Evolutionary conservation across 2,888 invertebrate species (phyloP).

Genomic region (Metopia argyrocephala): DNA sequence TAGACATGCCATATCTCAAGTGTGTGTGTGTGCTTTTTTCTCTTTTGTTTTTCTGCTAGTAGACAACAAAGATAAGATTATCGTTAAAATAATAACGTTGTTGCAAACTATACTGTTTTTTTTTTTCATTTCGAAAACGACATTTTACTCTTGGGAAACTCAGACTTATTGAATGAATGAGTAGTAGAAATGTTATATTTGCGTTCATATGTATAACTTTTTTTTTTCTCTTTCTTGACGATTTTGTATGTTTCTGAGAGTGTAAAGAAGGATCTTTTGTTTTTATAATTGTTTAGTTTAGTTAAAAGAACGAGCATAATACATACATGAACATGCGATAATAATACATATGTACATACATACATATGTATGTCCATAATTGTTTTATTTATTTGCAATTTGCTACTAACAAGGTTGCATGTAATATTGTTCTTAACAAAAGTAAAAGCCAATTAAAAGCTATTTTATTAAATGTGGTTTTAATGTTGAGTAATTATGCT

Average conservation of each 20-base stretch:
- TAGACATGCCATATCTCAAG: too few species aligned
- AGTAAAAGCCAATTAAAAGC: constrained; percentile 47
- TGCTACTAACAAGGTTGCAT: constrained; percentile 12
- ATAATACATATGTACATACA: not conserved
- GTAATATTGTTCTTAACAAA: constrained; percentile 10
- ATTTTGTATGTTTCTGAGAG: not conserved
- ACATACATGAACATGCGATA: not conserved
- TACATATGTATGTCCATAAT: not conserved
- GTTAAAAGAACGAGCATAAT: not conserved
- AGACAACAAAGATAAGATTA: constrained; percentile 37
- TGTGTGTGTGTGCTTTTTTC: not conserved
- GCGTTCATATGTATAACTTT: constrained; percentile 24
- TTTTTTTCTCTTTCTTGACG: too few species aligned
- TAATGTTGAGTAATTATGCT: not conserved
- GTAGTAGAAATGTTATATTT: too few species aligned
- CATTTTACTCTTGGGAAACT: constrained; percentile 45
- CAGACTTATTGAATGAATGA: constrained; percentile 34
- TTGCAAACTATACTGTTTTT: constrained; percentile 12
- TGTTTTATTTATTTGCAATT: not conserved
- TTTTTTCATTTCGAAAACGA: constrained; percentile 23
- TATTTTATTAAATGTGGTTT: constrained; percentile 3
- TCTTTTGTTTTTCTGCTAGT: constrained; percentile 26
- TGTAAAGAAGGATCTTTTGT: constrained; percentile 20
- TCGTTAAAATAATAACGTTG: constrained; percentile 26
- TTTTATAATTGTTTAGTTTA: not conserved